Percentiles rank a stretch among this genome's conserved stretches.
phyloP scores from a whole-genome alignment of 2,113 vertebrate species.

The Lamprotornis superbus region DNA sequence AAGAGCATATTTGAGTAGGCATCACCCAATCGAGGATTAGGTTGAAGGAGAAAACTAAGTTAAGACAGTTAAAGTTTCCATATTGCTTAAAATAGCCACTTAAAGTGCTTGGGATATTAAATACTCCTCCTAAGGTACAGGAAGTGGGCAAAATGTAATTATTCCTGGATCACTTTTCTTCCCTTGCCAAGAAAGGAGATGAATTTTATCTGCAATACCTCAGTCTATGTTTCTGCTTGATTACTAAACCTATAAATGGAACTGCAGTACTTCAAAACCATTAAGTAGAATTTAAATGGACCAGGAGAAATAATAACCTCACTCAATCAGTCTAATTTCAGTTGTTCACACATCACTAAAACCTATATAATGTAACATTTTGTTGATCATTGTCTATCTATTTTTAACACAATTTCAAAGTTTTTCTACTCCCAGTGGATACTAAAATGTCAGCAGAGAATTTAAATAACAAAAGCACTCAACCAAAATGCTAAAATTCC shows the following conservation, averaged over 20 bases:
- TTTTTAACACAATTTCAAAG: slow-evolving; percentile 3
- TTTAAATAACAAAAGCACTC: not conserved
- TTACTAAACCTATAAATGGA: slow-evolving; percentile 37
- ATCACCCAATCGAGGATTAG: not conserved
- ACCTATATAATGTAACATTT: not conserved
- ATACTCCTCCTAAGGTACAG: not conserved
- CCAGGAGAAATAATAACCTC: not conserved
- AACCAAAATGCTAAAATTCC: not conserved
- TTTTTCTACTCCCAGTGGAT: not conserved
- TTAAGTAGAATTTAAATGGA: slow-evolving; percentile 10
- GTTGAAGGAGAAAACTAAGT: not conserved
- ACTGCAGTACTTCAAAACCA: not conserved
- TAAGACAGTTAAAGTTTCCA: not conserved
- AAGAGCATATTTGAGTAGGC: not conserved
- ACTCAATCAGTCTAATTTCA: not conserved
- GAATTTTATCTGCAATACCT: not conserved
- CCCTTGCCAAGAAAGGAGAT: not conserved
- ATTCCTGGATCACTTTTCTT: not conserved
- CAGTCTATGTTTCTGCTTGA: not conserved
- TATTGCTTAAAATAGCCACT: slow-evolving; percentile 16
- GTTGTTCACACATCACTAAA: not conserved
- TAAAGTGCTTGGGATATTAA: not conserved
- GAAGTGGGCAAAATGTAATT: slow-evolving; percentile 4
- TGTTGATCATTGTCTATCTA: not conserved
- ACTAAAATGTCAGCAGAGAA: not conserved